Percentiles rank a stretch among this genome's conserved stretches.
Evolutionary conservation across 2,113 vertebrate genomes (phyloP).

Genomic region (Onychostruthus taczanowskii): DNA sequence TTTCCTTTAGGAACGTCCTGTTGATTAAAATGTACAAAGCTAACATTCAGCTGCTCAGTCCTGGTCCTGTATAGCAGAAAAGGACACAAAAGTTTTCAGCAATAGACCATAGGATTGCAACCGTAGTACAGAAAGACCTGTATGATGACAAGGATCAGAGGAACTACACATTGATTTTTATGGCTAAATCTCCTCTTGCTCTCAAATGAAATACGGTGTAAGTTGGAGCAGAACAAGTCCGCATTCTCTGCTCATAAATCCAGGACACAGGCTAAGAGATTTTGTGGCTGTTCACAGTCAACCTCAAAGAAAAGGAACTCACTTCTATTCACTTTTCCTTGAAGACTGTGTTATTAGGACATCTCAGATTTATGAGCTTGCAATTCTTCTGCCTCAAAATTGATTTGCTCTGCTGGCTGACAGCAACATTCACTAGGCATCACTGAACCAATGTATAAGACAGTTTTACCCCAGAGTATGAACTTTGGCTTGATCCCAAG

Average conservation of each 20-base stretch:
- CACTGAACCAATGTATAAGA: not conserved
- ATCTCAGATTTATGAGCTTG: not conserved
- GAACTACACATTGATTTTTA: not conserved
- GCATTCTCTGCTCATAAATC: not conserved
- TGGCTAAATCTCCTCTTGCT: not conserved
- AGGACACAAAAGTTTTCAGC: not conserved
- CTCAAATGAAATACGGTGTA: not conserved
- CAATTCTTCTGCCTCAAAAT: not conserved
- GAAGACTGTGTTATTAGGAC: not conserved
- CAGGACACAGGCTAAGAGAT: not conserved
- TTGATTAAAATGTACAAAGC: not conserved
- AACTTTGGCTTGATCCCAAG: not conserved
- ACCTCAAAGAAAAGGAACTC: not conserved
- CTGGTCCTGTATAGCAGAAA: not conserved
- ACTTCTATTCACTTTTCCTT: not conserved
- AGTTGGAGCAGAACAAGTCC: not conserved
- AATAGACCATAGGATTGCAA: not conserved
- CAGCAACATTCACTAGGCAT: not conserved
- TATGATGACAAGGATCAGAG: not conserved
- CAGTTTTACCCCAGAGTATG: not conserved
- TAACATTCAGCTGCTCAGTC: not conserved
- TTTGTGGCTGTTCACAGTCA: not conserved
- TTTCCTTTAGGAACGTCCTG: not conserved
- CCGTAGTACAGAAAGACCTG: accelerated
- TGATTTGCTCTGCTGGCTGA: not conserved